Conservation (phyloP, 2,797 vertebrate genomes). For the Tenualosa thibaudeaui region DNA sequence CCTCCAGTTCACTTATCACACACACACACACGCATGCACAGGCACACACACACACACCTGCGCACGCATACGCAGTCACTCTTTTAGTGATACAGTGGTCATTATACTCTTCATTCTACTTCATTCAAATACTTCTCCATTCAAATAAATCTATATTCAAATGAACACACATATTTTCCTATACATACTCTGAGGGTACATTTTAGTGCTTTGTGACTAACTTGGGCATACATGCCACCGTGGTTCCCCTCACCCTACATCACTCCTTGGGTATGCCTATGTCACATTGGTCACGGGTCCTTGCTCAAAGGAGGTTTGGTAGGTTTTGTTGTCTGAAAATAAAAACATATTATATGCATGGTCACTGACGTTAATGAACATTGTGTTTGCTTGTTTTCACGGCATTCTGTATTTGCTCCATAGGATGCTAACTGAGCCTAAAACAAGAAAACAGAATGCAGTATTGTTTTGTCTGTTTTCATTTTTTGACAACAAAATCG, state of each 20-base stretch:
- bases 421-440: background rate
- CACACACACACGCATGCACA: conserved; percentile 43
- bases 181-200: background rate
- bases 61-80: too few species aligned
- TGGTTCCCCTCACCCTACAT: background rate
- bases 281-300: background rate
- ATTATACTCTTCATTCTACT: too few species aligned
- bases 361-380: too few species aligned
- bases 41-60: background rate
- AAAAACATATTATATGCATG: background rate
- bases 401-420: background rate
- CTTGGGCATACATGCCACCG: background rate
- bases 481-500: background rate
- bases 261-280: background rate
- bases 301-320: background rate
- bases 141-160: too few species aligned
- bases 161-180: background rate
- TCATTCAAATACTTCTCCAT: too few species aligned
- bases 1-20: conserved; percentile 48
- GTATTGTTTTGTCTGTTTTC: background rate
- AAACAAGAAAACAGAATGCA: background rate
- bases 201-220: background rate
- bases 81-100: too few species aligned
- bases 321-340: background rate
- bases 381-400: background rate